These are phyloP conservation scores for Burhinus oedicnemus DNA, from an alignment of 2,113 vertebrate species.

Conservation along the genomic window DNA sequence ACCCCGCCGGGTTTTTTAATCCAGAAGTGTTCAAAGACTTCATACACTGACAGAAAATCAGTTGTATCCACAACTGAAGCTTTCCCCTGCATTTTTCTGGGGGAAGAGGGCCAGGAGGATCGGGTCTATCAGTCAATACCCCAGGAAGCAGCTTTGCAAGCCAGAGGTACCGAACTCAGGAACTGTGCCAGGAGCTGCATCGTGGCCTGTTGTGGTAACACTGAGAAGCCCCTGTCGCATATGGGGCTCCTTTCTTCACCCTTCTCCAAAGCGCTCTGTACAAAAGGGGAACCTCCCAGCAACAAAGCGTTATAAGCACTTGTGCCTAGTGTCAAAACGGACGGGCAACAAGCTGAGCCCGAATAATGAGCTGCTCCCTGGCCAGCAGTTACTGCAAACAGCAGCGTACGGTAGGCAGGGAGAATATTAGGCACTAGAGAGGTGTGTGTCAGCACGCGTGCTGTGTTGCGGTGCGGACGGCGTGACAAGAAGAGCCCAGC, in stretches of 20 bases:
- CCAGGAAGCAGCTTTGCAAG: neutral
- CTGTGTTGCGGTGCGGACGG: rapidly evolving
- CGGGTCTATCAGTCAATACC: neutral
- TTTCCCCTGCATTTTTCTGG: neutral
- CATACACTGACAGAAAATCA: neutral
- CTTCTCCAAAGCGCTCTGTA: rapidly evolving
- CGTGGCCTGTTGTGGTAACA: rapidly evolving
- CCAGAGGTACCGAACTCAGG: neutral
- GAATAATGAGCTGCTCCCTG: neutral
- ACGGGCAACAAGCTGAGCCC: neutral
- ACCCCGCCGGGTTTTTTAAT: rapidly evolving
- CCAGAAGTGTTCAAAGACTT: neutral
- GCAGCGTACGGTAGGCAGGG: neutral
- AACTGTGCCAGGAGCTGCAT: rapidly evolving
- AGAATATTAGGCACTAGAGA: too few relatives aligned
- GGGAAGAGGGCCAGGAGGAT: neutral
- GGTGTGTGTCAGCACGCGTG: rapidly evolving
- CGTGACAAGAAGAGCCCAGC: too few relatives aligned
- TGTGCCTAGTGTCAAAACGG: neutral
- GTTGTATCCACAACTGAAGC: neutral
- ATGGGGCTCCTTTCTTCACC: neutral
- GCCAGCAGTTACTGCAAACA: neutral
- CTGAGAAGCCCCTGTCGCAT: neutral
- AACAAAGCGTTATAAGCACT: neutral
- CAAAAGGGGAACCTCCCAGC: neutral